A percentile compares a stretch with the other conserved stretches of the same genome.
These are phyloP conservation scores for Cyclargus thomasi DNA, from an alignment of 1,140 invertebrate species.

Conservation along the genomic window DNA sequence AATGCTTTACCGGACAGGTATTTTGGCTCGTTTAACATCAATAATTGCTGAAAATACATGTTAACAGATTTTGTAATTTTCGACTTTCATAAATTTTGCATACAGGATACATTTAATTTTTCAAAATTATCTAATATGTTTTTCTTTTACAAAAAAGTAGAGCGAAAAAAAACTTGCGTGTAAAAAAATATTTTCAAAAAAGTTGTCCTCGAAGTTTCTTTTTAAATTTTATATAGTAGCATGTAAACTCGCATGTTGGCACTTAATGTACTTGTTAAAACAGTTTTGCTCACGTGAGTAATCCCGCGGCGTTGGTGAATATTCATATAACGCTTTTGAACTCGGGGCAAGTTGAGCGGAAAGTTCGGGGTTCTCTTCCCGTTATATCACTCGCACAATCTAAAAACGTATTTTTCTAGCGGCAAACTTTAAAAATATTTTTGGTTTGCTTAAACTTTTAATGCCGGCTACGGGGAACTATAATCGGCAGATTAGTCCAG, in stretches of 20 bases:
- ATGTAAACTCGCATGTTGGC: slow-evolving; percentile 17
- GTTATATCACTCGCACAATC: slow-evolving; percentile 31
- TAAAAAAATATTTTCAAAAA: slow-evolving; percentile 5
- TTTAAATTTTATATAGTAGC: slow-evolving; percentile 6
- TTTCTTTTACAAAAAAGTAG: neutral
- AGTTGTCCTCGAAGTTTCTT: neutral
- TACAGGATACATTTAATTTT: no score
- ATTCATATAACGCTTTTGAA: slow-evolving; percentile 47
- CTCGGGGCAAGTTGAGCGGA: slow-evolving; percentile 38
- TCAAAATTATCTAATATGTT: no score
- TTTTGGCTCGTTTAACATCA: no score
- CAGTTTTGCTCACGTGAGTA: slow-evolving; percentile 38
- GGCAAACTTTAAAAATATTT: slow-evolving; percentile 1
- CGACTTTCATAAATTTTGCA: no score
- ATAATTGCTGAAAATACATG: no score
- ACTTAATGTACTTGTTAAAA: slow-evolving; percentile 43
- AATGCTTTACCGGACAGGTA: no score
- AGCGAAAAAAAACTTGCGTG: neutral
- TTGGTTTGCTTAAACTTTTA: neutral
- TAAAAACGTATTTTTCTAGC: slow-evolving; percentile 18
- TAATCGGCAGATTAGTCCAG: slow-evolving; percentile 2
- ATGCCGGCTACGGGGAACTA: neutral
- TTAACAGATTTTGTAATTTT: no score
- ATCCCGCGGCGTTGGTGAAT: slow-evolving; percentile 50
- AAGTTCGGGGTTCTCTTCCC: slow-evolving; percentile 38